Evolutionary conservation across 2,888 invertebrate genomes (phyloP), one percentile per base, ranked within the genome.

Genomic region (Graphium colonna): DNA sequence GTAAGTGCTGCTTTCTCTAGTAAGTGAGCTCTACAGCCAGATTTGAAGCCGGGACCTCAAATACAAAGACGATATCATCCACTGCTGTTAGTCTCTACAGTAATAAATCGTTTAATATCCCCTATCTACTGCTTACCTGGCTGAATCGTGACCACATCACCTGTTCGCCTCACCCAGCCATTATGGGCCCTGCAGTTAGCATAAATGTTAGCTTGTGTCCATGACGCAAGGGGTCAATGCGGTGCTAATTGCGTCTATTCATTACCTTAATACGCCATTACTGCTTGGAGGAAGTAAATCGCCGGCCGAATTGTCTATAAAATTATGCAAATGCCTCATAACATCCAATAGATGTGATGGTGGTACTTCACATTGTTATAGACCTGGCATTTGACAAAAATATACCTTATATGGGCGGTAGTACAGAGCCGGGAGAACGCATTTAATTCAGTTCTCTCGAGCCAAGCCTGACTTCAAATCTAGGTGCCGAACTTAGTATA

Each of bases 211-310:
- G 21, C 12, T 16, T 21, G 46, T 48, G n/a, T 48, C 31, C 46
- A 56, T 55, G 57, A 57, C 45, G 48, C 52, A 57, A 59, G 26
- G 51, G 60, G 59, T 60, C 60, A 63, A 64, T 59, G 56, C 53
- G 46, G 52, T 44, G 56, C 58, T 66, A 66, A 64, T 64, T 64
- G 60, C 52, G 41, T 31, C 52, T 58, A 63, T 61, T 61, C 50
- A 58, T 61, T 63, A 59, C 47, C 51, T 52, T 56, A 59, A 57
- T 56, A 49, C 33, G 42, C 46, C 45, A 48, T 45, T 44, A 48
- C 56, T 45, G 48, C 51, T 57, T 57, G 13, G 46, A 55, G 57
- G 57, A 49, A 55, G 51, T 55, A 18, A 15, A 18, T 21, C 31
- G 31, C n/a, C 13, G 52, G 46, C 56, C 39, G 46, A 31, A 53